These are phyloP conservation scores for Indicator maculatus DNA, from an alignment of 2,113 vertebrate genomes.

Conservation along the genomic window DNA sequence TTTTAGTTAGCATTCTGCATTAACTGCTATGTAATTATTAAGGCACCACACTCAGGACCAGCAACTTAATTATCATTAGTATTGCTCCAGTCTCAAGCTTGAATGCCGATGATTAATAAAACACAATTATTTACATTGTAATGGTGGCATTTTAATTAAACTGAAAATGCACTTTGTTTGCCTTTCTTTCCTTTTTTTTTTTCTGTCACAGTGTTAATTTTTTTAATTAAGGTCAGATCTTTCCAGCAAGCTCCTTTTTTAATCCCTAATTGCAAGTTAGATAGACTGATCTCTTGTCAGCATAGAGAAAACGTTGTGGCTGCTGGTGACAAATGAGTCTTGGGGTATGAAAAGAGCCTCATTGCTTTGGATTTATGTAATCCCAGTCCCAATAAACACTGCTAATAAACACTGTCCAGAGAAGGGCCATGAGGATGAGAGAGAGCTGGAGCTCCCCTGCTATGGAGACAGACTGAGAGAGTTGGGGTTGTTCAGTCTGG, in stretches of 20 bases:
- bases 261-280: constrained; percentile 51
- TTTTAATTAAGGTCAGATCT: constrained; percentile 59
- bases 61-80: constrained; percentile 80
- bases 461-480: no score
- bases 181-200: neutral
- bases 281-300: constrained; percentile 53
- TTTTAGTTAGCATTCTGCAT: constrained; percentile 72
- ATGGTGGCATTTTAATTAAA: constrained; percentile 79
- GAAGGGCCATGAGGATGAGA: no score
- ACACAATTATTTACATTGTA: constrained; percentile 81
- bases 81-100: constrained; percentile 74
- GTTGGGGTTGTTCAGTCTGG: no score
- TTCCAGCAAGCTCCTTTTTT: constrained; percentile 12
- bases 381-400: neutral
- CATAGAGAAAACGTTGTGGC: constrained; percentile 16
- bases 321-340: constrained; percentile 26
- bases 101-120: constrained; percentile 82
- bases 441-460: no score
- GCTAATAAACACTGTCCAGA: no score
- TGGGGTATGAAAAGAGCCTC: neutral
- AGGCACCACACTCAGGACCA: constrained; percentile 61
- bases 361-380: neutral
- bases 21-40: constrained; percentile 83
- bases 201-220: constrained; percentile 58
- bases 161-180: constrained; percentile 51